Evolutionary conservation across 30 jellyfish, hydroid and myxozoan genomes (phyloP).

Genomic region (Cassiopea xamachana): DNA sequence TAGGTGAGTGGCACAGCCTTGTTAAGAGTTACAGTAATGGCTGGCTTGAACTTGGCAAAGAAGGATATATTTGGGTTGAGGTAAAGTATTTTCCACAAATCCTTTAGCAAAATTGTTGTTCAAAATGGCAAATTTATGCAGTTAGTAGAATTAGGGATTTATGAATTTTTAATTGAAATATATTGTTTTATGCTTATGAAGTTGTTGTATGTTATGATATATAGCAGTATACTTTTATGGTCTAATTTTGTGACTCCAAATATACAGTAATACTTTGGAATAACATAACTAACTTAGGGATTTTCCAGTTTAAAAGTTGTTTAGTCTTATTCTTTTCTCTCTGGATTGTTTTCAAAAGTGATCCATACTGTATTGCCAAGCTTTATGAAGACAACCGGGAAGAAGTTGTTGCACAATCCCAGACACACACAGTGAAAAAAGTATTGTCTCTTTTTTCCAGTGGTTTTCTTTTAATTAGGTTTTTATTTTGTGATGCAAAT

Average conservation of each 20-base stretch:
- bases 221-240: too few species aligned
- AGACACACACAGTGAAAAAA: constrained; percentile 80
- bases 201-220: too few species aligned
- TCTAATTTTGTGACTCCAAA: too few species aligned
- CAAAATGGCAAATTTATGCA: too few species aligned
- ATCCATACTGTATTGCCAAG: constrained; percentile 89
- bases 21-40: constrained; percentile 72
- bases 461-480: background rate
- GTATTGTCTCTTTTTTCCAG: background rate
- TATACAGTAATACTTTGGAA: background rate
- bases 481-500: background rate
- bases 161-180: too few species aligned
- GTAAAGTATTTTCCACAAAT: constrained; percentile 5
- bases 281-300: background rate
- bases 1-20: constrained; percentile 13
- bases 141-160: too few species aligned
- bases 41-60: constrained; percentile 86
- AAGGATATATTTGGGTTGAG: constrained; percentile 93
- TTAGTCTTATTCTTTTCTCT: background rate
- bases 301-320: background rate
- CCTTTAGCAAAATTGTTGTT: too few species aligned
- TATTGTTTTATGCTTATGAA: too few species aligned
- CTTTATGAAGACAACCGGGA: constrained; percentile 67
- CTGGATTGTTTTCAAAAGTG: constrained; percentile 46
- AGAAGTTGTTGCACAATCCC: constrained; percentile 43